Evolutionary conservation across 2,888 invertebrate species (phyloP).

Genomic region (Anodontia alba): DNA sequence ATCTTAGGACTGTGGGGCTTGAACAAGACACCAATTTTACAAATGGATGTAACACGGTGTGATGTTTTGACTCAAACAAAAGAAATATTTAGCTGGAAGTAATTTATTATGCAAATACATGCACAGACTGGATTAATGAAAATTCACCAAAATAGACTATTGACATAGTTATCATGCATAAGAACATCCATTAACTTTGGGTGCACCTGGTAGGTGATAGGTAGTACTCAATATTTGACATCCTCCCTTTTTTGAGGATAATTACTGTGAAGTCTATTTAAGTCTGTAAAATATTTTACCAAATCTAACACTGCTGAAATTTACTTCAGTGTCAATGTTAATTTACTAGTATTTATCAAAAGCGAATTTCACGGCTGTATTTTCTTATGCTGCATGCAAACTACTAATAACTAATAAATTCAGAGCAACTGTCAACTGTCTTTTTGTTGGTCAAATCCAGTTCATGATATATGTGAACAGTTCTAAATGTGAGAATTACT

Average conservation of each 20-base stretch:
- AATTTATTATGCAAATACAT: not conserved
- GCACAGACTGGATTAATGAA: not conserved
- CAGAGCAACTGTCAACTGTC: not conserved
- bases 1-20: too few relatives aligned
- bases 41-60: too few relatives aligned
- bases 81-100: not conserved
- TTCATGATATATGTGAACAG: not conserved
- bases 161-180: not conserved
- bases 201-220: too few relatives aligned
- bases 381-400: not conserved
- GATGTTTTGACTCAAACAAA: too few relatives aligned
- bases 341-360: too few relatives aligned
- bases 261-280: not conserved
- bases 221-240: not conserved
- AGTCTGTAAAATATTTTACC: not conserved
- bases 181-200: too few relatives aligned
- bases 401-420: constrained; percentile 9
- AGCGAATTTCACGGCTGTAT: not conserved
- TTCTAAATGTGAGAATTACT: not conserved
- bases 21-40: too few relatives aligned
- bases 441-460: not conserved
- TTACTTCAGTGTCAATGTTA: too few relatives aligned
- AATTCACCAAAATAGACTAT: not conserved
- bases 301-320: not conserved
- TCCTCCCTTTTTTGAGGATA: constrained; percentile 1